Conservation (phyloP, 2,113 vertebrate species). For the Crocuta crocuta region DNA sequence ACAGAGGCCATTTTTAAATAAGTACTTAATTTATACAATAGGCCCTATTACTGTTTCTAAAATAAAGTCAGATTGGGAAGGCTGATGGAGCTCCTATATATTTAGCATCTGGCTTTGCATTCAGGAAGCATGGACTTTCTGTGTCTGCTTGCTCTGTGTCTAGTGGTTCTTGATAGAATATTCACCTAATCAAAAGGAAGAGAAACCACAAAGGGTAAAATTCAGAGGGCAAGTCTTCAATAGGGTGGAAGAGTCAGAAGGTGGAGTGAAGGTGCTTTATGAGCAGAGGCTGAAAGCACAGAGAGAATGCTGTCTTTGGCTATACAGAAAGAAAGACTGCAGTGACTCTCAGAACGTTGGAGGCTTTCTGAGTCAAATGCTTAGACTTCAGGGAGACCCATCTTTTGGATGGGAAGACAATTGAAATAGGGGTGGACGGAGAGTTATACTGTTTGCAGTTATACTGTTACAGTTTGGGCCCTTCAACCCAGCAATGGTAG, state of each 20-base stretch:
- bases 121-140: background rate
- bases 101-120: background rate
- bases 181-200: background rate
- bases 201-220: background rate
- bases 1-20: background rate
- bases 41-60: background rate
- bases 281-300: background rate
- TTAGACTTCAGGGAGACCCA: background rate
- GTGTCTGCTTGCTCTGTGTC: background rate
- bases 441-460: no score
- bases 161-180: background rate
- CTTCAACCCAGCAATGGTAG: background rate
- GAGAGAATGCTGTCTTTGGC: rapidly evolving
- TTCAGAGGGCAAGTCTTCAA: background rate
- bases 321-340: background rate
- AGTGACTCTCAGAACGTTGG: background rate
- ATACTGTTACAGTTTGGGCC: background rate
- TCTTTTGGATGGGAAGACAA: background rate
- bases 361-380: background rate
- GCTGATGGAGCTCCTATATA: background rate
- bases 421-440: background rate
- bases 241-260: no score
- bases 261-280: background rate
- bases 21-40: background rate
- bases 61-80: background rate